phyloP scores from a whole-genome alignment of 2,888 invertebrate genomes.

The Cheilosia soror region DNA sequence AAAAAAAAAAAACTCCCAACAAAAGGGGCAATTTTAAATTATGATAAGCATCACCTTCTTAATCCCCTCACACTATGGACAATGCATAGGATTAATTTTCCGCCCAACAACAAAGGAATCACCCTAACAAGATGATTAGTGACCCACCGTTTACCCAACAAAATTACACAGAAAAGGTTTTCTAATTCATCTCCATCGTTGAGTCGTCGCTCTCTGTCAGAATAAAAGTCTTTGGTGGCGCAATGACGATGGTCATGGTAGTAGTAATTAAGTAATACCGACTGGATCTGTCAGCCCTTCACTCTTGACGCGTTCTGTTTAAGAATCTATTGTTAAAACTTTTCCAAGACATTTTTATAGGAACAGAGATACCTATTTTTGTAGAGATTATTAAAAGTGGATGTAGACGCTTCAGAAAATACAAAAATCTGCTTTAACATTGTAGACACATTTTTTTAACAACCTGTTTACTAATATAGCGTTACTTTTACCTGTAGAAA shows the following conservation, averaged over 20 bases:
- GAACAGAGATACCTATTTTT: no score
- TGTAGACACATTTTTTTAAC: no score
- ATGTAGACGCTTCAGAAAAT: no score
- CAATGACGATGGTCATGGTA: not conserved
- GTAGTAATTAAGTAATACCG: no score
- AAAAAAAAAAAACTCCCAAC: constrained; percentile 10
- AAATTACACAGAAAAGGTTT: constrained; percentile 35
- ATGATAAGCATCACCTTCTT: constrained; percentile 45
- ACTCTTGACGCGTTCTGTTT: no score
- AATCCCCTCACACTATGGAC: not conserved
- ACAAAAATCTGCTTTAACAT: no score
- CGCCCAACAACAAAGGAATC: constrained; percentile 43
- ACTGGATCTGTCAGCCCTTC: no score
- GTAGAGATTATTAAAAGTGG: no score
- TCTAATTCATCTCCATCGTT: constrained; percentile 27
- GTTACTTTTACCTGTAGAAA: no score
- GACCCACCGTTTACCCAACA: constrained; percentile 35
- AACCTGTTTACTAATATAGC: no score
- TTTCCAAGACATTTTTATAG: no score
- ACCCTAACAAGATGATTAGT: constrained; percentile 48
- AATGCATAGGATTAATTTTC: constrained; percentile 45
- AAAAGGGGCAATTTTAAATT: constrained; percentile 47
- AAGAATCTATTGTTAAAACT: no score
- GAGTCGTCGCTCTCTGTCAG: not conserved
- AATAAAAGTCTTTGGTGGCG: not conserved